Percentiles rank a stretch among this genome's conserved stretches.
Evolutionary conservation across 2,888 invertebrate genomes (phyloP).

Genomic region (Clitarchus hookeri): DNA sequence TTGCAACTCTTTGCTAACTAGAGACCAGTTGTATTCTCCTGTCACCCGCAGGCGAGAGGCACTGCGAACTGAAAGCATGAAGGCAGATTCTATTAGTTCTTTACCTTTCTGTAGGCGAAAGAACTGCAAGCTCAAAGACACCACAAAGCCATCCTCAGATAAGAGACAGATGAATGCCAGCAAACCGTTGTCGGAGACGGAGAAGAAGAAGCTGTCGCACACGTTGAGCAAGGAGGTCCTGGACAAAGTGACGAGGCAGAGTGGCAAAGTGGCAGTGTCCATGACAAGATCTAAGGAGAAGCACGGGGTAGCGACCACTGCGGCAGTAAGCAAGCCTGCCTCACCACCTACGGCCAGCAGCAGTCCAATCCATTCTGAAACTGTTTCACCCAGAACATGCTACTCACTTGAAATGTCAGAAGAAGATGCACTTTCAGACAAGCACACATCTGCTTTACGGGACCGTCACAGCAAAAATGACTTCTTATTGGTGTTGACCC

Average conservation of each 20-base stretch:
- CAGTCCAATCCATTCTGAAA: conserved; percentile 48
- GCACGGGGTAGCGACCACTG: conserved; percentile 63
- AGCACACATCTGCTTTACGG: conserved; percentile 17
- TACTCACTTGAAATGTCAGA: conserved; percentile 56
- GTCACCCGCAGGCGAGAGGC: conserved; percentile 49
- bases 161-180: background rate
- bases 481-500: conserved; percentile 56
- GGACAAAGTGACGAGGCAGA: conserved; percentile 60
- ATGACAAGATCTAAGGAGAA: conserved; percentile 55
- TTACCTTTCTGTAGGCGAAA: conserved; percentile 35
- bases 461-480: conserved; percentile 50
- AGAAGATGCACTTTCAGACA: conserved; percentile 46
- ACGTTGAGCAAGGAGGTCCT: conserved; percentile 74
- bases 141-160: background rate
- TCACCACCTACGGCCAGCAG: conserved; percentile 43
- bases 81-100: conserved; percentile 64
- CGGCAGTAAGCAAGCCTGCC: conserved; percentile 52
- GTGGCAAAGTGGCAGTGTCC: conserved; percentile 20
- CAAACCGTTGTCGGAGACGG: conserved; percentile 63
- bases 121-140: conserved; percentile 24
- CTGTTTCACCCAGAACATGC: conserved; percentile 57
- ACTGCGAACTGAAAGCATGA: conserved; percentile 54
- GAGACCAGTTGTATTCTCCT: conserved; percentile 49
- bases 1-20: conserved; percentile 54
- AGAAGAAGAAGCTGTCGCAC: conserved; percentile 74